Evolutionary conservation across 2,113 vertebrate species (phyloP).

Genomic region (Corydoras maculifer): DNA sequence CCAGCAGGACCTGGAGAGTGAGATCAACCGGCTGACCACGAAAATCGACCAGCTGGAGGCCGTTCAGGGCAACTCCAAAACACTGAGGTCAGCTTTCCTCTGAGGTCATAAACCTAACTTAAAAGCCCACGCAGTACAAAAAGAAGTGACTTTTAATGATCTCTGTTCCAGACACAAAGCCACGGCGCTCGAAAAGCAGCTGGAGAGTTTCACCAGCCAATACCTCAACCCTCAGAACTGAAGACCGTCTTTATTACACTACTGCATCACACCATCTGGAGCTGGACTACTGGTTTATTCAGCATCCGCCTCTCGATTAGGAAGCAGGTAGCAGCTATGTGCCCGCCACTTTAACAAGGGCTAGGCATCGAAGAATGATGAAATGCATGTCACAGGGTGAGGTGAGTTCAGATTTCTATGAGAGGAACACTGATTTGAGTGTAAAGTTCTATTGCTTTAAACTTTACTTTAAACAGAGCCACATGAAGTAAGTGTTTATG

Average conservation of each 20-base stretch:
- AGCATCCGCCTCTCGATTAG: neutral
- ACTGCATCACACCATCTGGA: neutral
- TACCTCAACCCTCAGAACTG: constrained; percentile 74
- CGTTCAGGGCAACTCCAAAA: constrained; percentile 79
- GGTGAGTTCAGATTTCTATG: neutral
- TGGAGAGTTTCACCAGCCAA: constrained; percentile 80
- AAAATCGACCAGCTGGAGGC: constrained; percentile 81
- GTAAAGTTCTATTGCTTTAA: neutral
- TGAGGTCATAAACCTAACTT: neutral
- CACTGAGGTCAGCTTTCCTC: constrained; percentile 69
- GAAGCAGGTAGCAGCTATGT: neutral
- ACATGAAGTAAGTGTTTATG: too few relatives aligned
- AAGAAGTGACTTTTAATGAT: constrained; percentile 1
- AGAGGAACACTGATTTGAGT: neutral
- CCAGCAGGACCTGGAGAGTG: constrained; percentile 76
- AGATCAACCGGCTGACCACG: constrained; percentile 76
- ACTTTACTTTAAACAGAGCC: constrained; percentile 13
- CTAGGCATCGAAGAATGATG: neutral
- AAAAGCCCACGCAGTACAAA: neutral
- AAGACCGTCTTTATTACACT: constrained; percentile 15
- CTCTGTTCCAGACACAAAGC: constrained; percentile 82
- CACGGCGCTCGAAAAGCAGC: constrained; percentile 76
- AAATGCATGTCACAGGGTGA: neutral
- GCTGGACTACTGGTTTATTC: neutral
- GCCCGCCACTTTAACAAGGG: constrained; percentile 10